Evolutionary conservation across 2,113 vertebrate species (phyloP).

Genomic region (Centropristis striata): DNA sequence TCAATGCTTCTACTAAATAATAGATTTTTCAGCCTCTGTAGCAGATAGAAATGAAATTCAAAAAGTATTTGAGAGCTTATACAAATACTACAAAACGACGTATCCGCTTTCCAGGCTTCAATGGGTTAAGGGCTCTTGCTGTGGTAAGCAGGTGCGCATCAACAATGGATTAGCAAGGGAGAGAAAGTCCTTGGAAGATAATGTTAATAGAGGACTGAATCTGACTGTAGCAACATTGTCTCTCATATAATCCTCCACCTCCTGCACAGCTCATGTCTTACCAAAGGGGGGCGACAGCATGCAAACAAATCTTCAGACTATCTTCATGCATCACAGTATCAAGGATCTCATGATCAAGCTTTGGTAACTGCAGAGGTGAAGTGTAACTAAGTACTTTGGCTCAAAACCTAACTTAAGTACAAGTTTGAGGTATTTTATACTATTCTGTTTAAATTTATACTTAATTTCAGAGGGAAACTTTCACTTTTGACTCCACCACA

Average conservation of each 20-base stretch:
- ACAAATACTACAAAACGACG: too few relatives aligned
- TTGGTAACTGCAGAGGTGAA: background rate
- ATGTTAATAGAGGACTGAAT: background rate
- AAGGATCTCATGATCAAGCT: background rate
- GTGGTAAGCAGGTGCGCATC: background rate
- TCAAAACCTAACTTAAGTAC: background rate
- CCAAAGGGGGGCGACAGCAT: constrained; percentile 25
- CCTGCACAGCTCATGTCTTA: background rate
- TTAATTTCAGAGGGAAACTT: background rate
- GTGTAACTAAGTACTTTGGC: background rate
- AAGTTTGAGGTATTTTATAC: background rate
- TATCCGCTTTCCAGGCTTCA: too few relatives aligned
- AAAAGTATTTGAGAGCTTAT: too few relatives aligned
- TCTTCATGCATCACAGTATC: background rate
- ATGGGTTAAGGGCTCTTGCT: background rate
- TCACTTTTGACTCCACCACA: background rate
- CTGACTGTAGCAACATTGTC: background rate
- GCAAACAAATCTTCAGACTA: constrained; percentile 1
- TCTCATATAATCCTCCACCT: background rate
- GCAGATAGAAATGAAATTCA: too few relatives aligned
- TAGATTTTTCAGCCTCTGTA: too few relatives aligned
- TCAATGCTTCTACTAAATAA: too few relatives aligned
- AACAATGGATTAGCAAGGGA: background rate
- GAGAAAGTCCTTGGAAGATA: background rate
- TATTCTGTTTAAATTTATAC: background rate